A percentile compares a stretch with the other conserved stretches of the same genome.
phyloP scores from a whole-genome alignment of 1,140 invertebrate species.

The Odontomachus brunneus region DNA sequence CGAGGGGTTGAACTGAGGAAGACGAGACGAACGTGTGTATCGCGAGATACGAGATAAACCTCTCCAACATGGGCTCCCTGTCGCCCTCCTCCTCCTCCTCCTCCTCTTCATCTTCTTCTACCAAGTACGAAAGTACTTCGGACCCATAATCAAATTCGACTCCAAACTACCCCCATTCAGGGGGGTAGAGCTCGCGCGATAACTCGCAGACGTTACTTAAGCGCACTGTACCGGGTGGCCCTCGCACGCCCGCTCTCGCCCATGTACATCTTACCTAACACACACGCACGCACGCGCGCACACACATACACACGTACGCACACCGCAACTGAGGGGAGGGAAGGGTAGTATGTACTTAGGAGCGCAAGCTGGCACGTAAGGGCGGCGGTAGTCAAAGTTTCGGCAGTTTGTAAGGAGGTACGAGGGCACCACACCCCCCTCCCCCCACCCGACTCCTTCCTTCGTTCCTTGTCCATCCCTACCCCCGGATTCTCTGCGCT shows the following conservation, averaged over 20 bases:
- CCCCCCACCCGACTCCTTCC: conserved; percentile 44
- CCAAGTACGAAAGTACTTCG: conserved; percentile 51
- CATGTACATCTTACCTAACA: background rate
- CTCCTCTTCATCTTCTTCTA: background rate
- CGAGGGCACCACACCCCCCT: conserved; percentile 52
- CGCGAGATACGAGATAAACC: conserved; percentile 29
- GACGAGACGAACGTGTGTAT: too few relatives aligned
- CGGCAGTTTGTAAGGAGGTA: conserved; percentile 76
- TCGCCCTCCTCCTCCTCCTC: background rate
- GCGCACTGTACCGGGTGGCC: conserved; percentile 37
- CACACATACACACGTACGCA: background rate
- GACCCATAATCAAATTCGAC: conserved; percentile 56
- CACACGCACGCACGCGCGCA: background rate
- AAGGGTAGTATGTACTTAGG: conserved; percentile 50
- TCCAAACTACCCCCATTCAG: conserved; percentile 47
- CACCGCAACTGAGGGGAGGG: conserved; percentile 23
- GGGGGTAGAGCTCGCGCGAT: conserved; percentile 43
- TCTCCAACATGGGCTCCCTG: background rate
- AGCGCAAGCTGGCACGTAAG: conserved; percentile 62
- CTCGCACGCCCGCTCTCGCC: background rate
- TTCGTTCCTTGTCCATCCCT: conserved; percentile 22
- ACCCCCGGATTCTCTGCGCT: conserved; percentile 47
- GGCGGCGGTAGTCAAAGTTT: conserved; percentile 73
- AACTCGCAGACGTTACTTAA: conserved; percentile 58
- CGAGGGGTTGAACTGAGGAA: background rate